phyloP scores from a whole-genome alignment of 2,113 vertebrate genomes.

The Eptatretus burgeri region DNA sequence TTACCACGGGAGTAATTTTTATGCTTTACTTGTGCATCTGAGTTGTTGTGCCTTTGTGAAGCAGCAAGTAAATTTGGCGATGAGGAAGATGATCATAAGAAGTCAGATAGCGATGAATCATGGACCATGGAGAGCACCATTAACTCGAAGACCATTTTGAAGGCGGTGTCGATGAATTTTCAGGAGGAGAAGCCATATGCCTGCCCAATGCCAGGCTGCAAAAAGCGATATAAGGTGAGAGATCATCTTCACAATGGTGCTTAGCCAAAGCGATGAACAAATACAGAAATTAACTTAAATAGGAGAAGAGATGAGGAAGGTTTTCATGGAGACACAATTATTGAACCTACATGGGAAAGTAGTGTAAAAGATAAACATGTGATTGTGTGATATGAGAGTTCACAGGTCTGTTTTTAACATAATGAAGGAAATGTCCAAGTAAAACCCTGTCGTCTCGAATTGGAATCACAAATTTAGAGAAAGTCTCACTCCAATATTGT shows the following conservation, averaged over 20 bases:
- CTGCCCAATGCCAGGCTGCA: conserved; percentile 83
- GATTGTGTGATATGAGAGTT: too few species aligned
- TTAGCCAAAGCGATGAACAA: too few species aligned
- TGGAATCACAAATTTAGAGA: too few species aligned
- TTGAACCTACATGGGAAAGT: too few species aligned
- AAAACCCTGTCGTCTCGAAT: too few species aligned
- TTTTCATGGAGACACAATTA: too few species aligned
- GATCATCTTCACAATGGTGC: neutral
- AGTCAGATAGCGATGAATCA: conserved; percentile 88
- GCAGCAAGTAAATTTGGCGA: conserved; percentile 85
- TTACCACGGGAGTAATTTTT: neutral
- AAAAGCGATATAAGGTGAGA: conserved; percentile 86
- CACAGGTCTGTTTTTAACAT: too few species aligned
- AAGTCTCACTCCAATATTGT: too few species aligned
- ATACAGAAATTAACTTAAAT: too few species aligned
- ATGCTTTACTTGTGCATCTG: neutral
- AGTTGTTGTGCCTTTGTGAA: neutral
- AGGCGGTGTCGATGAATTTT: conserved; percentile 92
- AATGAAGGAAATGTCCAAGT: too few species aligned
- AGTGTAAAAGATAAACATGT: too few species aligned
- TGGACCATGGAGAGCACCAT: conserved; percentile 98
- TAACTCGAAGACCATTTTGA: conserved; percentile 86
- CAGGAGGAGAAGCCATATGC: conserved; percentile 92
- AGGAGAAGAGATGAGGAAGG: too few species aligned
- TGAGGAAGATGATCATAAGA: conserved; percentile 79